Conservation (phyloP, 2,888 invertebrate genomes). For the Eumerus sabulonum region DNA sequence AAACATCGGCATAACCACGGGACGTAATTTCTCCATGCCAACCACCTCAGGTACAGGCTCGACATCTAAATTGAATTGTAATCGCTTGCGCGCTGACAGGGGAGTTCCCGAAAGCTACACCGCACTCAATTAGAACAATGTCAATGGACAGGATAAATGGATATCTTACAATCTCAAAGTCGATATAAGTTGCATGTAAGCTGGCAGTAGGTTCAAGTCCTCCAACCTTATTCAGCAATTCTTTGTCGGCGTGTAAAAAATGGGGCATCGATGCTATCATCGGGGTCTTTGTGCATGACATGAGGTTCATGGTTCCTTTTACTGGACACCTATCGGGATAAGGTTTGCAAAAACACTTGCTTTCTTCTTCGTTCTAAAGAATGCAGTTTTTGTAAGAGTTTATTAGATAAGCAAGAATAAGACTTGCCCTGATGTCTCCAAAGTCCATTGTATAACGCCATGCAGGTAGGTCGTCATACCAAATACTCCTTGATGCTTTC, state of each 20-base stretch:
- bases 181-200: constrained; percentile 86
- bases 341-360: constrained; percentile 78
- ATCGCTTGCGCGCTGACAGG: constrained; percentile 83
- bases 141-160: no score
- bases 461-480: constrained; percentile 84
- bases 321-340: constrained; percentile 83
- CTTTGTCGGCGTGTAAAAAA: constrained; percentile 83
- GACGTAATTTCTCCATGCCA: constrained; percentile 83
- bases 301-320: constrained; percentile 85
- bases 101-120: constrained; percentile 82
- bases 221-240: constrained; percentile 74
- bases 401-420: no score
- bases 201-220: constrained; percentile 83
- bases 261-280: constrained; percentile 89
- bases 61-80: constrained; percentile 86
- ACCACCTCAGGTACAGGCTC: constrained; percentile 82
- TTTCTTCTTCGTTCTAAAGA: constrained; percentile 71
- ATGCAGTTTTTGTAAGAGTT: background rate
- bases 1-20: constrained; percentile 84
- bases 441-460: constrained; percentile 85
- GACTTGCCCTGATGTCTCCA: constrained; percentile 81
- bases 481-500: constrained; percentile 81
- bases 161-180: constrained; percentile 86
- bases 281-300: constrained; percentile 83
- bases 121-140: no score